phyloP scores from a whole-genome alignment of 2,113 vertebrate species.

The Rostratula benghalensis region DNA sequence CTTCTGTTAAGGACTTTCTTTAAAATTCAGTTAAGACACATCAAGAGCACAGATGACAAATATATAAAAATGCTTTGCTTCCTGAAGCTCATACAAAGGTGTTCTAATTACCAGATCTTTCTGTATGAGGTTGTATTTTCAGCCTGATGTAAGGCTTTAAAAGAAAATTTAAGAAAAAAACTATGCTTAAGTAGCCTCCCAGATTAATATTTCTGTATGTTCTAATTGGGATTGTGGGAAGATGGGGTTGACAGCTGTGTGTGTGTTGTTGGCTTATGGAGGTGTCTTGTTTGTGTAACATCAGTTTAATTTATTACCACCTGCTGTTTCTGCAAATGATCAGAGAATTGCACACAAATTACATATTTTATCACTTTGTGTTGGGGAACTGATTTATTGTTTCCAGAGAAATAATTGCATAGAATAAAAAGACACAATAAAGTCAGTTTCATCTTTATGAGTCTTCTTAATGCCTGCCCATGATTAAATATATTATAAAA shows the following conservation, averaged over 20 bases:
- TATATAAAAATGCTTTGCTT: background rate
- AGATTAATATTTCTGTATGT: background rate
- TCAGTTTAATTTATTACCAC: slow-evolving; percentile 19
- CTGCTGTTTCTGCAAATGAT: slow-evolving; percentile 14
- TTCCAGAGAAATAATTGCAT: background rate
- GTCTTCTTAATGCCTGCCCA: background rate
- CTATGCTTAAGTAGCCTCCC: background rate
- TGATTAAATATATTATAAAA: background rate
- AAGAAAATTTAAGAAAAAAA: background rate
- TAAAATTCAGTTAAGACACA: background rate
- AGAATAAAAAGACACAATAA: background rate
- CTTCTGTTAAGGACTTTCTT: background rate
- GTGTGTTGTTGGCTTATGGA: background rate
- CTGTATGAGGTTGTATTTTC: background rate
- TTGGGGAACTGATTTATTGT: background rate
- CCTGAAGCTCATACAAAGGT: background rate
- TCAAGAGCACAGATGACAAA: background rate
- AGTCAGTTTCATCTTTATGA: background rate
- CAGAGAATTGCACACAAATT: background rate
- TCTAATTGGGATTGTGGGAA: background rate
- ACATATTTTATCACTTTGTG: background rate
- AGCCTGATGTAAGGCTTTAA: background rate
- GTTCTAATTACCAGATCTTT: background rate
- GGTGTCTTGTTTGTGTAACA: background rate
- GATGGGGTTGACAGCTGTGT: background rate